Percentiles rank a stretch among this genome's conserved stretches.
phyloP scores from a whole-genome alignment of 2,797 vertebrate species.

The Naso thynnoides region DNA sequence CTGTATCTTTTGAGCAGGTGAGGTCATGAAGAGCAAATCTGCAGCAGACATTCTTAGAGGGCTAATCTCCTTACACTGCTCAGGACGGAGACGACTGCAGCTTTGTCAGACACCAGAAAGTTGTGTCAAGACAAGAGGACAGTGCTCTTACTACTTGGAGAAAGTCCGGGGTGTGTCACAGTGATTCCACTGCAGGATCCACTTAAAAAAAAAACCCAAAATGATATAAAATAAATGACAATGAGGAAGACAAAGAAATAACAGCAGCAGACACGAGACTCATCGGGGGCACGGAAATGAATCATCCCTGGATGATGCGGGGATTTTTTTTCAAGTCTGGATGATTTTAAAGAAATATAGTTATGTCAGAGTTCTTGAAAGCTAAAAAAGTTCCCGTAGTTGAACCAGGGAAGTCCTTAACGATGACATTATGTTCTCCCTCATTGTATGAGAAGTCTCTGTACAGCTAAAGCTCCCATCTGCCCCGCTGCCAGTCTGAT shows the following conservation, averaged over 20 bases:
- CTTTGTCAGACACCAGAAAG: constrained; percentile 19
- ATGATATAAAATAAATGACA: background rate
- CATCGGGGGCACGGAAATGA: background rate
- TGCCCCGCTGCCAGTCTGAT: constrained; percentile 33
- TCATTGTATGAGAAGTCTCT: background rate
- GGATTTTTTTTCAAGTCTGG: too few species aligned
- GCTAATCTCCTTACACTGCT: constrained; percentile 74
- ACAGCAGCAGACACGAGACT: background rate
- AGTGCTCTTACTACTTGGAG: constrained; percentile 13
- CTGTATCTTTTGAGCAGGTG: constrained; percentile 23
- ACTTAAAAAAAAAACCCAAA: background rate
- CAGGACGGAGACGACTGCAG: constrained; percentile 28
- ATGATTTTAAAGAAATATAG: background rate
- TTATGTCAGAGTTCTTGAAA: background rate
- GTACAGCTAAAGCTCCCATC: constrained; percentile 8
- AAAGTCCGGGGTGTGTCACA: constrained; percentile 13
- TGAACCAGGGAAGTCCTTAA: background rate
- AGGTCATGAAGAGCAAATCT: constrained; percentile 67
- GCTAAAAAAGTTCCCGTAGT: background rate
- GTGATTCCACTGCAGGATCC: too few species aligned
- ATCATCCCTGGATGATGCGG: background rate
- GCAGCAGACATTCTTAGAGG: constrained; percentile 60
- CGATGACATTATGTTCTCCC: background rate
- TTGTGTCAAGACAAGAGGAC: background rate
- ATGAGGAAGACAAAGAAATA: background rate